These are phyloP conservation scores for Propithecus perrieri DNA, from an alignment of 2,797 vertebrate genomes.

Conservation along the genomic window DNA sequence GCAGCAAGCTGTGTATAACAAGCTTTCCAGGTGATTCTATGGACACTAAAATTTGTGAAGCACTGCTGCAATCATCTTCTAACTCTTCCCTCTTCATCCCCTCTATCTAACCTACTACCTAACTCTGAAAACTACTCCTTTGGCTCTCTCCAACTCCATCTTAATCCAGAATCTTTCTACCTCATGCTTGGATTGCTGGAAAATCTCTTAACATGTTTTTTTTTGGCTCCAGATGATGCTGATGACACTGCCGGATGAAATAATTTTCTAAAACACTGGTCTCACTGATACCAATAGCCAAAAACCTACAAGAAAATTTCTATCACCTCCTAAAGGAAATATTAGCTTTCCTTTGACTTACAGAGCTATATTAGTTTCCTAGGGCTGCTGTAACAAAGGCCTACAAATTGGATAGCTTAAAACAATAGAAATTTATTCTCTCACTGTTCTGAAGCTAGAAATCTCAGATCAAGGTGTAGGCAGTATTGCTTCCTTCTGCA, in stretches of 20 bases:
- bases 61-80: background rate
- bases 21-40: background rate
- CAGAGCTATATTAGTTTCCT: background rate
- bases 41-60: background rate
- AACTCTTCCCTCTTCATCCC: background rate
- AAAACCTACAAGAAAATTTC: background rate
- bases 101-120: background rate
- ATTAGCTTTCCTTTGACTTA: background rate
- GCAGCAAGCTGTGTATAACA: background rate
- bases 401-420: background rate
- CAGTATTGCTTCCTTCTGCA: background rate
- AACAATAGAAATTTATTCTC: background rate
- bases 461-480: background rate
- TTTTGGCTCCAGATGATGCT: background rate
- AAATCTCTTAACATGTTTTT: background rate
- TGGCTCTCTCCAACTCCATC: background rate
- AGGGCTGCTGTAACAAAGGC: background rate
- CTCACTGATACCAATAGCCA: background rate
- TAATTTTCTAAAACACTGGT: background rate
- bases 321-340: background rate
- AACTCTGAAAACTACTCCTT: background rate
- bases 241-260: background rate
- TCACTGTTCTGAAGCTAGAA: background rate
- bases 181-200: background rate
- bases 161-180: background rate